phyloP scores from a whole-genome alignment of 1,140 invertebrate species.

The Eciton burchellii region DNA sequence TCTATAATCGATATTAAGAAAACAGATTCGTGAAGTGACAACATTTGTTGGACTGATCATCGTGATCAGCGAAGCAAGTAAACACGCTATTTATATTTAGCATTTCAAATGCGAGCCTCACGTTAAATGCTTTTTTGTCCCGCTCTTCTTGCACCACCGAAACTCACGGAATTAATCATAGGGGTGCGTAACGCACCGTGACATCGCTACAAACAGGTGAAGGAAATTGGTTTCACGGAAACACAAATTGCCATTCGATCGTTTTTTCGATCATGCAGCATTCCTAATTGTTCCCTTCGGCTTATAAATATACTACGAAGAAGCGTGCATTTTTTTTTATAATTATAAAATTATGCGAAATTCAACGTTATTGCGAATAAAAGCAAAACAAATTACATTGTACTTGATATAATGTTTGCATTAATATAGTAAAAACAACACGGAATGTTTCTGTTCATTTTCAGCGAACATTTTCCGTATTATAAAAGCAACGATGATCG shows the following conservation, averaged over 20 bases:
- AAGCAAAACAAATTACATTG: slow-evolving; percentile 17
- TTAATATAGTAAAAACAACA: slow-evolving; percentile 2
- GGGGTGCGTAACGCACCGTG: slow-evolving; percentile 74
- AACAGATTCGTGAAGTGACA: slow-evolving; percentile 24
- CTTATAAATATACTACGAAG: neutral
- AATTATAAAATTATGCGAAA: slow-evolving; percentile 1
- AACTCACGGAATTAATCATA: slow-evolving; percentile 73
- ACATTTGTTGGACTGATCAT: slow-evolving; percentile 10
- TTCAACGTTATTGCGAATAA: neutral
- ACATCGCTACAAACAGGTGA: slow-evolving; percentile 79
- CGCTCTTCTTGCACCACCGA: slow-evolving; percentile 38
- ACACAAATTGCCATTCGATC: slow-evolving; percentile 13
- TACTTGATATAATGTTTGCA: neutral
- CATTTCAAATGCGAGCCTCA: slow-evolving; percentile 26
- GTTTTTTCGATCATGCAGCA: slow-evolving; percentile 11
- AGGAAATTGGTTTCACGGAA: slow-evolving; percentile 70
- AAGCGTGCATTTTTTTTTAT: neutral
- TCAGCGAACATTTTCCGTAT: slow-evolving; percentile 93
- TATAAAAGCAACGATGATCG: slow-evolving; percentile 95
- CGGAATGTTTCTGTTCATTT: slow-evolving; percentile 70
- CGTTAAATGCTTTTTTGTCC: neutral
- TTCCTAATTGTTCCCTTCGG: slow-evolving; percentile 9
- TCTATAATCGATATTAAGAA: neutral
- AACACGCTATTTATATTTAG: slow-evolving; percentile 74
- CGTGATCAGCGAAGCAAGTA: slow-evolving; percentile 64